Evolutionary conservation across 1,140 invertebrate genomes (phyloP), one percentile per base, ranked within the genome.

Genomic region (Planococcus citri): DNA sequence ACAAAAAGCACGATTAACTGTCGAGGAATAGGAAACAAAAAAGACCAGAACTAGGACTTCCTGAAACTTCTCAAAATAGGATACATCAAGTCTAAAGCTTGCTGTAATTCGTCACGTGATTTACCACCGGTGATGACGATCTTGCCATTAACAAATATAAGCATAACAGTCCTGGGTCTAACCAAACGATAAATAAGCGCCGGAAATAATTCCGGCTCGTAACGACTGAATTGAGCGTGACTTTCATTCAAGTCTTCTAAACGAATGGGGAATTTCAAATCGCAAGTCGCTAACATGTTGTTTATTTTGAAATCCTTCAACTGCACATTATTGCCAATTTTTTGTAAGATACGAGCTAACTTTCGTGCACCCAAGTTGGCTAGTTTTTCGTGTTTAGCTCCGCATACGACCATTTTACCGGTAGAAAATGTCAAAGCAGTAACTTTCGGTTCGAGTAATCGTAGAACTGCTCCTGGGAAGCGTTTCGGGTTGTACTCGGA

Each of bases 101-200:
- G 60, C 60, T 64, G 60, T 25, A 64, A 27, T 64, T 64, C 60
- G 2, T 64, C 60, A 14, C 60, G 60, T 12, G 60, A 64, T 64
- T 64, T 64, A 17, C 60, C 60, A 17, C 91, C 92, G 78, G 95
- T 97, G 68, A 97, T 86, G 1, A 97, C 93, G 72, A 98, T 87
- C 86, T 98, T 98, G 69, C 96, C 96, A 80, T 95, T 97, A 0
- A 98, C 95, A 83, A 98, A 98, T 79, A 98, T 97, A 0, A 99
- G 81, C 25, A 99, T 80, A 0, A 98, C 96, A 70, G 98, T 90
- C 75, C 93, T 86, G 8, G 97, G 97, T 74, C 92, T 89, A 20
- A 98, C 90, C 92, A 99, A 94, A 75, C 97, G 84, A 79, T 99
- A 99, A 71, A 98, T 97, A 37, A 98, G 83, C 25, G 95, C 96